A percentile compares a stretch with the other conserved stretches of the same genome.
Conservation (phyloP, 2,797 vertebrate genomes). For the Eremophila alpestris region DNA sequence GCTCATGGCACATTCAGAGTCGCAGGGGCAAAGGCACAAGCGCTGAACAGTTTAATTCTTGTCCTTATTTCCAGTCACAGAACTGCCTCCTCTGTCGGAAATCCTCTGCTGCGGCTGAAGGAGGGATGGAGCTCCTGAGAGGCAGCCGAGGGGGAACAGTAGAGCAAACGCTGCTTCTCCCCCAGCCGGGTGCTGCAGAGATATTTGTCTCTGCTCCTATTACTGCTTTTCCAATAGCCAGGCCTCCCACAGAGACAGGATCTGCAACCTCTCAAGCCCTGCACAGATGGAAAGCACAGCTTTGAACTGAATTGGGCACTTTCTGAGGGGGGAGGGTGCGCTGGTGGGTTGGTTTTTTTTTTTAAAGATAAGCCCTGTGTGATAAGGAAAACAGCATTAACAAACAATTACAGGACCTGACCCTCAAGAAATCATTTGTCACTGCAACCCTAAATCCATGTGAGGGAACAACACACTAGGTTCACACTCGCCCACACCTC, state of each 20-base stretch:
- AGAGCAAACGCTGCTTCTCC: not conserved
- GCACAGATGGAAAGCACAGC: conserved; percentile 2
- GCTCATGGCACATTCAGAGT: rapidly evolving
- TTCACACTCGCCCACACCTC: not conserved
- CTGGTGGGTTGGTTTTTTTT: not conserved
- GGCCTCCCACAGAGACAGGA: conserved; percentile 50
- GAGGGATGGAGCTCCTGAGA: not conserved
- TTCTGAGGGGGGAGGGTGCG: not conserved
- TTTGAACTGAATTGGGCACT: not conserved
- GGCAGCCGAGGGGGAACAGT: not conserved
- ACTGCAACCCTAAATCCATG: not conserved
- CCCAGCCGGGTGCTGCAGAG: not conserved
- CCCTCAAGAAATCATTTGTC: not conserved
- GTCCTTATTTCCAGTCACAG: not conserved
- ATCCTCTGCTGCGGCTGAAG: not conserved
- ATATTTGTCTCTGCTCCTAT: conserved; percentile 10
- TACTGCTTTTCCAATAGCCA: not conserved
- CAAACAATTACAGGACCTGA: not conserved
- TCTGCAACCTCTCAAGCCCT: conserved; percentile 2
- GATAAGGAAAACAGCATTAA: conserved; percentile 30
- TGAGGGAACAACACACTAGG: not conserved
- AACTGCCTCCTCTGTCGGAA: not conserved
- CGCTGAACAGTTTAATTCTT: not conserved
- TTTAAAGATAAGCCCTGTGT: not conserved
- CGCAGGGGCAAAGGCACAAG: not conserved